A percentile compares a stretch with the other conserved stretches of the same genome.
phyloP scores from a whole-genome alignment of 2,888 invertebrate genomes.

The Gerris lacustris region DNA sequence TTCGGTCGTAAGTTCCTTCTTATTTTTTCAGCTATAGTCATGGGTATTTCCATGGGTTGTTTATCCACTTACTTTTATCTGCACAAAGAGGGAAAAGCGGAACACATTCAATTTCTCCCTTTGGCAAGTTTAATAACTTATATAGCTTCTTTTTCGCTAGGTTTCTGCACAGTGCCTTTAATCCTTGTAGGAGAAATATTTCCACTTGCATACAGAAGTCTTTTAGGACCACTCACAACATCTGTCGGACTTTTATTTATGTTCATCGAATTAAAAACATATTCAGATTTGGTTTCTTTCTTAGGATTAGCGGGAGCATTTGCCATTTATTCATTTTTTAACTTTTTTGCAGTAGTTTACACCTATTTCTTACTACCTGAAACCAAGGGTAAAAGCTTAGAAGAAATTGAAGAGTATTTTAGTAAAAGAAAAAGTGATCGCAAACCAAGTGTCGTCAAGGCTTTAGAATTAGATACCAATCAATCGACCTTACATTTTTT shows the following conservation, averaged over 20 bases:
- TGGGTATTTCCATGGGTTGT: conserved; percentile 43
- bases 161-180: conserved; percentile 52
- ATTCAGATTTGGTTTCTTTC: conserved; percentile 36
- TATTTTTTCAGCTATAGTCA: conserved; percentile 45
- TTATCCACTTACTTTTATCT: conserved; percentile 46
- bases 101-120: conserved; percentile 39
- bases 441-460: background rate
- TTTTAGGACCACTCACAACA: conserved; percentile 45
- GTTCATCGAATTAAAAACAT: conserved; percentile 47
- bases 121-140: conserved; percentile 45
- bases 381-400: conserved; percentile 56
- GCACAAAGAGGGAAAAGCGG: conserved; percentile 31
- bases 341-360: conserved; percentile 43
- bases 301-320: conserved; percentile 45
- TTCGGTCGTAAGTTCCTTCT: conserved; percentile 49
- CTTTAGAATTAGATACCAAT: too few relatives aligned
- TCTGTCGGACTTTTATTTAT: conserved; percentile 44
- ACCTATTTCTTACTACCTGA: conserved; percentile 48
- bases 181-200: conserved; percentile 50
- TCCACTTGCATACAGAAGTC: conserved; percentile 45
- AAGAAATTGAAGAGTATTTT: conserved; percentile 44
- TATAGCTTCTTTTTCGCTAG: conserved; percentile 49
- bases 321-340: conserved; percentile 45
- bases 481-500: too few relatives aligned
- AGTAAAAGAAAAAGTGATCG: conserved; percentile 6